Evolutionary conservation across 2,797 vertebrate genomes (phyloP).

Genomic region (Monodelphis domestica): DNA sequence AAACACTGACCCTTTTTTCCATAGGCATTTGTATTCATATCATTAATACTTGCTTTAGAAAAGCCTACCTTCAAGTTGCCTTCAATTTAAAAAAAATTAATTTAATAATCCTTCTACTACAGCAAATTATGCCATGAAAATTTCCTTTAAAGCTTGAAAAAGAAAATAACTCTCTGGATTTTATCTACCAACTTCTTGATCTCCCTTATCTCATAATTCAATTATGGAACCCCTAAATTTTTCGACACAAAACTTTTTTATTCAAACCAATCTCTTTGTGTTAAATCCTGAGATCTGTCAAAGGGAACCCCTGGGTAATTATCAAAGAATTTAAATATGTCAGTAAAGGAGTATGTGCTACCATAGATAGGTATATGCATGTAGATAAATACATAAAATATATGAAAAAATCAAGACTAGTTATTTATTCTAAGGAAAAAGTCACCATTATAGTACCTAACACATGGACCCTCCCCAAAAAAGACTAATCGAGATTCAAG

Average conservation of each 20-base stretch:
- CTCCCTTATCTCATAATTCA: not conserved
- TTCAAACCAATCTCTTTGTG: not conserved
- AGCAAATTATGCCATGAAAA: not conserved
- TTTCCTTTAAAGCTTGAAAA: not conserved
- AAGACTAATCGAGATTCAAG: not conserved
- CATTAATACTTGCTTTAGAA: slow-evolving; percentile 62
- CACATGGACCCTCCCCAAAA: no score
- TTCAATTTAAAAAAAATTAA: not conserved
- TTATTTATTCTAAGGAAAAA: not conserved
- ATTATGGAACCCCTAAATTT: not conserved
- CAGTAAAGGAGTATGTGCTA: not conserved
- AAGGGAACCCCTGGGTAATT: slow-evolving; percentile 20
- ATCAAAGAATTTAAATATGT: not conserved
- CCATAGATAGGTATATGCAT: not conserved
- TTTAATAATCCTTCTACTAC: not conserved
- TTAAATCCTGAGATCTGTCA: slow-evolving; percentile 31
- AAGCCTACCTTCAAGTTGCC: not conserved
- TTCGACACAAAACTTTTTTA: slow-evolving; percentile 19
- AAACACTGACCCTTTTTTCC: slow-evolving; percentile 54
- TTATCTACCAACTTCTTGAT: not conserved
- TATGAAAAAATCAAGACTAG: not conserved
- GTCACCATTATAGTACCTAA: not conserved
- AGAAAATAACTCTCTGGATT: not conserved
- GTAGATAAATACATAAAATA: slow-evolving; percentile 17
- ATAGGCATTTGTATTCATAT: slow-evolving; percentile 55